Base-by-base conservation (phyloP, 1,140 invertebrate genomes). In the Myzus persicae region DNA sequence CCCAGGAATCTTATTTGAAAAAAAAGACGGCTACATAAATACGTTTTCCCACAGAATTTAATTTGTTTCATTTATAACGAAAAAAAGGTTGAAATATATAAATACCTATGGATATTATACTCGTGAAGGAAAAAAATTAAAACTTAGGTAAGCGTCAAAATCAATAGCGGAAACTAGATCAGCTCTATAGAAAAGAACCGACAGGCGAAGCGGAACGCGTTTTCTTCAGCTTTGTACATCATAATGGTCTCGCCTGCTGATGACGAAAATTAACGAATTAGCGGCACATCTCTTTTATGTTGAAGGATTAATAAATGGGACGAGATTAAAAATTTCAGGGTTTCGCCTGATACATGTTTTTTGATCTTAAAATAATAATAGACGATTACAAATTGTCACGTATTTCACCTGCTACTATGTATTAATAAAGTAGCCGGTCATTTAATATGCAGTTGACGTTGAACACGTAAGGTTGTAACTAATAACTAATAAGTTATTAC, bases 131-230 rank as follows among this genome's bases (percentile, higher is more conserved):
- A 51, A 85, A 85, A 84, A 84, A 84, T 42, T 84, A 84, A 76
- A 46, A 85, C 84, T 44, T 42, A 44, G 59, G 31, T 76, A 42
- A 38, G 46, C n/a, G 24, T 48, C 36, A 89, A 89, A 89, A 89
- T 89, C 87, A 89, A 89, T 48, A 89, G 87, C 87, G 87, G 87
- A 89, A 89, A 89, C 85, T 22, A 31, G 85, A n/a, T 88, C 44
- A 22, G 18, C 20, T 22, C n/a, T 36, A 11, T 48, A 48, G n/a
- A 38, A 89, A 88, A 89, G n/a, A 89, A 51, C 31, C 46, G 36
- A 48, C 36, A 76, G 59, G 59, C 51, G n/a, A 89, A 38, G 87
- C 87, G 46, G 46, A 89, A 89, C 87, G 7, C 46, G 44, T 24
- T 51, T 36, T 36, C n/a, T 42, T 44, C 7, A 40, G 11, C 26